Base-by-base conservation (phyloP, 1,140 invertebrate genomes). In the Meloidogyne exigua region DNA sequence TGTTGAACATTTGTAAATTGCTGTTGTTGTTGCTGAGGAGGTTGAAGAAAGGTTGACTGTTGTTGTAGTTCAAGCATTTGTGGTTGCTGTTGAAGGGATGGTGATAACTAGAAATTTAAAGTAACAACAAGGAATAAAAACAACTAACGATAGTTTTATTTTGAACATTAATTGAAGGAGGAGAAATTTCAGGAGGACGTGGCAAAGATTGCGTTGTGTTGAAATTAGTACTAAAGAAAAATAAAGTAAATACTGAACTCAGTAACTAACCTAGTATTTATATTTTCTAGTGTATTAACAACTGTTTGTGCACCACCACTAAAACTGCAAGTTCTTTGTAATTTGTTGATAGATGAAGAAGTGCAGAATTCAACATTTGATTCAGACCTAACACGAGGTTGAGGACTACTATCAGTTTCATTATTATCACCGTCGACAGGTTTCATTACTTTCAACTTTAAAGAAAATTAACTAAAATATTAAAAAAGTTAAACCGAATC, bases 321-420 rank as follows among this genome's bases (percentile, higher is more conserved):
- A 57, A 57, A 57, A 57, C 49, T 57, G 49, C 49, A n/a, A 21
- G 49, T 57, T 57, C 49, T 57, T 57, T 57, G 49, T 57, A 57
- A 57, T 57, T 57, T 57, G 7, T 7, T 57, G 7, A n/a, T n/a
- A 57, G 49, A 5, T 57, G 49, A 57, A 9, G 49, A n/a, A 57
- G 5, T 57, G n/a, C 49, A 57, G n/a, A 57, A 57, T 57, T 57
- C 49, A 57, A 57, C 49, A 21, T 57, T 57, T 21, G 49, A 57
- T 57, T 57, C 49, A n/a, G 49, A 57, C 0, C 49, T 2, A n/a
- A 57, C 49, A 57, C 49, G 49, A n/a, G 21, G n/a, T 57, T 57
- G 49, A n/a, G 49, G 49, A 57, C 49, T 21, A n/a, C 21, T 12
- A 18, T 2, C 15, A 57, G 7, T n/a, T 9, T 57, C 49, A 57